Percentiles rank a stretch among this genome's conserved stretches.
These are phyloP conservation scores for Cinclus mexicanus DNA, from an alignment of 2,113 vertebrate species.

Conservation along the genomic window DNA sequence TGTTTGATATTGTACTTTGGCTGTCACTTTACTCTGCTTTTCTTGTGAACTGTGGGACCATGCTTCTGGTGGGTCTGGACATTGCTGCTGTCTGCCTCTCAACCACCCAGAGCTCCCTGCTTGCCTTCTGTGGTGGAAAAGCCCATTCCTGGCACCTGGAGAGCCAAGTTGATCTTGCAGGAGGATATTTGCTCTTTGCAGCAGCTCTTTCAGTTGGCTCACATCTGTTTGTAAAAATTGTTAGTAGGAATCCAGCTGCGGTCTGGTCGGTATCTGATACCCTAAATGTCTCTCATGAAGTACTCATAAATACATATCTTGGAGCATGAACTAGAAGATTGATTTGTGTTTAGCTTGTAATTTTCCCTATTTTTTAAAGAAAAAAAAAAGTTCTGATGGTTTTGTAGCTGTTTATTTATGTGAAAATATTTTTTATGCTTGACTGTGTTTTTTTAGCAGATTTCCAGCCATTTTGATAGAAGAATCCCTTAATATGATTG, in stretches of 20 bases:
- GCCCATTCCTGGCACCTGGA: background rate
- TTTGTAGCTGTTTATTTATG: background rate
- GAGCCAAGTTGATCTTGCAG: background rate
- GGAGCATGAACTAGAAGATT: background rate
- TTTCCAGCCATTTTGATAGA: background rate
- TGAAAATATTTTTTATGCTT: background rate
- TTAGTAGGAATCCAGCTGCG: background rate
- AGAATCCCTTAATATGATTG: background rate
- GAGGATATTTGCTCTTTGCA: background rate
- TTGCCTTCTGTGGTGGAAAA: background rate
- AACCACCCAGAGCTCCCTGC: background rate
- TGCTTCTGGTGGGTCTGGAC: background rate
- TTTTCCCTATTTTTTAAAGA: background rate
- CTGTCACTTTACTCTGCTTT: background rate
- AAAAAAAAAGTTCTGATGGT: background rate
- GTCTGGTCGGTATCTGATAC: background rate
- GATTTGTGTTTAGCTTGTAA: background rate
- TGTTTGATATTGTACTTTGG: background rate
- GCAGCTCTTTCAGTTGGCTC: background rate
- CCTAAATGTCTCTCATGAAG: background rate
- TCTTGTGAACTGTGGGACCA: rapidly evolving
- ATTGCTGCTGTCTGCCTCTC: background rate
- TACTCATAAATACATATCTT: background rate
- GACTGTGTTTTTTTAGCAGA: background rate
- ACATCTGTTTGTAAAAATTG: background rate